Base-by-base conservation (phyloP, 2,797 vertebrate genomes). In the Mormyrops attenuatus region DNA sequence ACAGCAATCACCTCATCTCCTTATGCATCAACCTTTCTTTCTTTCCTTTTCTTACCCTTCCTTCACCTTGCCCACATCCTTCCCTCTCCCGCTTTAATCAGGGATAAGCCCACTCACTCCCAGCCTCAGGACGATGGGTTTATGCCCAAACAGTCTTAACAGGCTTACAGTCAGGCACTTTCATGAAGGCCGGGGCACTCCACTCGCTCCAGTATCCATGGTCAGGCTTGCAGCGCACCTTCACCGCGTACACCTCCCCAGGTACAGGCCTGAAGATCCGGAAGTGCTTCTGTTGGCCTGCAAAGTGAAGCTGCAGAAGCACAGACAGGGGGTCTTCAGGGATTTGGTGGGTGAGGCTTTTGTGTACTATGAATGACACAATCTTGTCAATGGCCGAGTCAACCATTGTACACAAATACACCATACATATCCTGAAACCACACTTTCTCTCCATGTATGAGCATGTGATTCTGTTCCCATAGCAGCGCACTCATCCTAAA, bases 171-270 rank as follows among this genome's bases (percentile, higher is more conserved):
- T 91, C 88, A 0, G 95, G 96, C 82, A 96, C 92, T 63, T 94
- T 90, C 50, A 95, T 91, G 47, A 44, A 94, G 22, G 88, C 92
- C 3, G 92, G 55, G 53, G 92, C 87, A 92, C 95, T 96, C 98
- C 98, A 98, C 22, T 96, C 93, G 1, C 98, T 98, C 98, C 97
- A 98, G 85, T 89, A 91, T 90, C 97, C 95, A 2, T 96, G 93
- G 90, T 98, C 97, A 4, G 97, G 93, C 20, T 92, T 95, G 90
- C 97, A 97, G 85, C 95, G 97, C 60, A 97, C 96, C 92, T 97
- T 96, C 49, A 97, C 94, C 63, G 91, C 3, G n/a, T 97, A 97
- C 73, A 91, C 91, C 63, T 90, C 91, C 88, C 96, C 96, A 1
- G 96, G 96, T 86, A 92, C 92, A 57, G 97, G 91, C 90, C 94